Evolutionary conservation across 2,888 invertebrate genomes (phyloP).

Genomic region (Leptinotarsa juncta): DNA sequence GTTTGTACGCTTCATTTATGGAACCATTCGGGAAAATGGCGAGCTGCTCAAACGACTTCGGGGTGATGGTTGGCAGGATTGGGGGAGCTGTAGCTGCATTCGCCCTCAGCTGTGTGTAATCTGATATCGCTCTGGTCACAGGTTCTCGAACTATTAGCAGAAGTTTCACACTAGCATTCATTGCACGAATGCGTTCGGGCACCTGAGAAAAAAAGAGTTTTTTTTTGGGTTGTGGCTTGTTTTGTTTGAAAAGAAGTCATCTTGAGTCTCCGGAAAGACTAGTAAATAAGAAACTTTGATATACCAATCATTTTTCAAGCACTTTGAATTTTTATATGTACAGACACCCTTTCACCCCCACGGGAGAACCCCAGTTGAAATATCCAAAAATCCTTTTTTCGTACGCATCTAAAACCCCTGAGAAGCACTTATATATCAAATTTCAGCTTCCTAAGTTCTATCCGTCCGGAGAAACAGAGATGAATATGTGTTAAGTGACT

Average conservation of each 20-base stretch:
- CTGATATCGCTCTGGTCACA: constrained; percentile 94
- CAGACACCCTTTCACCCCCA: too few relatives aligned
- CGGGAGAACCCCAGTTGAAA: too few relatives aligned
- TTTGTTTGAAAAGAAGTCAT: background rate
- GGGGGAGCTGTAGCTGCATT: constrained; percentile 83
- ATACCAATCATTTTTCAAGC: too few relatives aligned
- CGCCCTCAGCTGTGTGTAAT: constrained; percentile 92
- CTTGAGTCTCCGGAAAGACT: too few relatives aligned
- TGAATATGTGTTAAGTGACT: too few relatives aligned
- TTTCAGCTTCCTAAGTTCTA: too few relatives aligned
- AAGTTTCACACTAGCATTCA: constrained; percentile 93
- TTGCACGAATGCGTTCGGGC: constrained; percentile 91
- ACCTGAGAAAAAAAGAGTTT: constrained; percentile 69
- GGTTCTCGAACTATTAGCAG: constrained; percentile 96
- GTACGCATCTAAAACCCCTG: too few relatives aligned
- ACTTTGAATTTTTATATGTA: too few relatives aligned
- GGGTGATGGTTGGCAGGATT: constrained; percentile 62
- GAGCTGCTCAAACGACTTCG: constrained; percentile 81
- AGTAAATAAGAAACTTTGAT: too few relatives aligned
- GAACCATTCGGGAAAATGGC: constrained; percentile 84
- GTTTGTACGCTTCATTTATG: constrained; percentile 85
- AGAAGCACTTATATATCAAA: too few relatives aligned
- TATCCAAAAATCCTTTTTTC: too few relatives aligned
- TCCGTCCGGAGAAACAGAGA: too few relatives aligned
- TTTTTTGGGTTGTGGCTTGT: background rate